phyloP scores from a whole-genome alignment of 2,797 vertebrate genomes.

The Limnodromus scolopaceus region DNA sequence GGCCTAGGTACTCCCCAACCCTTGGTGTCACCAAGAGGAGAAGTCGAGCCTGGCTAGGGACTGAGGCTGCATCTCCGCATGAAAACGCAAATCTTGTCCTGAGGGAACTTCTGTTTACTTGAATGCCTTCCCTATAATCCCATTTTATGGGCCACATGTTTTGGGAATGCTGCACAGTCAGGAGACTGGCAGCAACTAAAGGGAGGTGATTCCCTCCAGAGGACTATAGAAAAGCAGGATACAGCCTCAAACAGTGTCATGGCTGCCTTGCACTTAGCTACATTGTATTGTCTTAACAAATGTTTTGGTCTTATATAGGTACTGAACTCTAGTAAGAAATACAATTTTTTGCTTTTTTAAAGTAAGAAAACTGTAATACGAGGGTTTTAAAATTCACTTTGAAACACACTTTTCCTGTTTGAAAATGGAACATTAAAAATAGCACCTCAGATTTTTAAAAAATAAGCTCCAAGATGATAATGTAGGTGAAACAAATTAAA shows the following conservation, averaged over 20 bases:
- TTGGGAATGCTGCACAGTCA: neutral
- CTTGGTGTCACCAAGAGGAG: neutral
- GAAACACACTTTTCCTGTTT: neutral
- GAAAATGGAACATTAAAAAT: neutral
- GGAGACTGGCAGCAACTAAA: neutral
- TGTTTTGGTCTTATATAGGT: neutral
- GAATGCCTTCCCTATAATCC: constrained; percentile 26
- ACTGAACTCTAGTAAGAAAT: neutral
- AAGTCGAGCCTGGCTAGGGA: neutral
- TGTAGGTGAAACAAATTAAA: neutral
- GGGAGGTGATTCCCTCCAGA: neutral
- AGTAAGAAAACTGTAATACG: neutral
- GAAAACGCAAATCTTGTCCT: neutral
- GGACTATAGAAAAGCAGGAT: neutral
- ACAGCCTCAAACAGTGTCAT: neutral
- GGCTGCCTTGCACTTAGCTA: neutral
- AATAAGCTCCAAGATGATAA: neutral
- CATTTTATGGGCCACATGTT: constrained; percentile 32
- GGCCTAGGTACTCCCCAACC: neutral
- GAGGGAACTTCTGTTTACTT: constrained; percentile 28
- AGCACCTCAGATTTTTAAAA: neutral
- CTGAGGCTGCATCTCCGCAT: fast-evolving
- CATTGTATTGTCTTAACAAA: neutral
- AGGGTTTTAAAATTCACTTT: neutral
- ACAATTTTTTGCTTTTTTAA: neutral